Base-by-base conservation (phyloP, 2,113 vertebrate species). In the Empidonax traillii region DNA sequence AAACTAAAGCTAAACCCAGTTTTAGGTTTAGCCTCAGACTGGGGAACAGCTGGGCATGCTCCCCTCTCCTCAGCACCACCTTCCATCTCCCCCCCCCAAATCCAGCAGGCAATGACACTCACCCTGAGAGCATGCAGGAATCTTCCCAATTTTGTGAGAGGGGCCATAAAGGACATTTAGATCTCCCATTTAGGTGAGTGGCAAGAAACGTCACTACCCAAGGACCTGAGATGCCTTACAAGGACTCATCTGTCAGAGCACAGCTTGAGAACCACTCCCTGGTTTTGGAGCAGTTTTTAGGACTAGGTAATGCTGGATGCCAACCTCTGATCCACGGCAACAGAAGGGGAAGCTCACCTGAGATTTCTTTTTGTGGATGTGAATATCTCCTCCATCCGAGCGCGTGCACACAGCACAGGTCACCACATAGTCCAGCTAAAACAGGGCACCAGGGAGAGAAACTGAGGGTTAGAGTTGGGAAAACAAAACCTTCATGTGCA, bases 391-490 rank as follows among this genome's bases (percentile, higher is more conserved):
- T 11, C 98, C 98, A 3, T 99, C 99, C 0, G 99, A 98, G 56
- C 99, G 99, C 1, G 99, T 99, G 97, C 99, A 99, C 68, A 99
- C 99, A 0, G 99, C 99, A n/a, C 99, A 99, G 1, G 99, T 99
- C 92, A 99, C 99, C 97, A 99, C 97, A 85, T 99, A 99, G 97
- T 99, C 99, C 97, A 99, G 95, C 99, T 99, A 95, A 7, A 94
- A 85, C 39, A 84, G 30, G 41, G 61, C 33, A 33, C 4, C 86
- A n/a, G 37, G 4, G 0, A 74, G 25, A 46, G 28, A 71, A 91
- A 83, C 58, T 10, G 35, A 52, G 33, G 28, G 69, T 90, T n/a
- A 80, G 39, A 69, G 27, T 58, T 14, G 28, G 55, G 61, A 83
- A 82, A 89, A 8, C 24, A 79, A 52, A 72, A 33, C 19, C 85